A percentile compares a stretch with the other conserved stretches of the same genome.
These are phyloP conservation scores for Brachyistius frenatus DNA, from an alignment of 2,113 vertebrate species.

Conservation along the genomic window DNA sequence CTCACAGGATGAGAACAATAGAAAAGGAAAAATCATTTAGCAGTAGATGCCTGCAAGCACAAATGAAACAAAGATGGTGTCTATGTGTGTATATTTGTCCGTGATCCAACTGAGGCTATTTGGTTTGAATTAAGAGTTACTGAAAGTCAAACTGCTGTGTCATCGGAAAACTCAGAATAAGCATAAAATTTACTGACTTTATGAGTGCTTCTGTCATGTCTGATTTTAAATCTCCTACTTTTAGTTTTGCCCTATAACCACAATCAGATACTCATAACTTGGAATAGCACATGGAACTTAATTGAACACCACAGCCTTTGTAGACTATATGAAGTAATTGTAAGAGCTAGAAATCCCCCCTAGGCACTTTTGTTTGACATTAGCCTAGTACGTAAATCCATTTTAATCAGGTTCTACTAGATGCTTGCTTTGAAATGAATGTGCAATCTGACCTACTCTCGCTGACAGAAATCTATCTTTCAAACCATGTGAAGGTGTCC, in stretches of 20 bases:
- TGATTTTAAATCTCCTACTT: slow-evolving; percentile 28
- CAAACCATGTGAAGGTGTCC: background rate
- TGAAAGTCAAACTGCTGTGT: slow-evolving; percentile 11
- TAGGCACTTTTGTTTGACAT: slow-evolving; percentile 54
- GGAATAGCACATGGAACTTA: slow-evolving; percentile 26
- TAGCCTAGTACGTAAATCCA: slow-evolving; percentile 57
- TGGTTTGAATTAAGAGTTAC: background rate
- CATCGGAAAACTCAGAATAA: slow-evolving; percentile 16
- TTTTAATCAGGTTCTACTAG: slow-evolving; percentile 64
- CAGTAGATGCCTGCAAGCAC: slow-evolving; percentile 6
- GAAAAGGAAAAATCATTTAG: background rate
- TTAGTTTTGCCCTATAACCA: slow-evolving; percentile 47
- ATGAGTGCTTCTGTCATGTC: slow-evolving; percentile 14
- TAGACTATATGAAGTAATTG: slow-evolving; percentile 62
- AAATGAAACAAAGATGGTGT: background rate
- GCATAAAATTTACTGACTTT: slow-evolving; percentile 5
- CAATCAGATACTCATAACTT: slow-evolving; percentile 50
- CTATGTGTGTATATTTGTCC: background rate
- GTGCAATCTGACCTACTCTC: slow-evolving; percentile 16
- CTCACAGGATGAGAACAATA: slow-evolving; percentile 14
- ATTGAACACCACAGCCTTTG: slow-evolving; percentile 56
- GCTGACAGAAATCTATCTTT: slow-evolving; percentile 2
- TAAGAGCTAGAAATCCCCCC: slow-evolving; percentile 55
- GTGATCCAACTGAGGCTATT: slow-evolving; percentile 1
- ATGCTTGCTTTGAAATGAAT: slow-evolving; percentile 34